Percentiles rank a stretch among this genome's conserved stretches.
phyloP scores from a whole-genome alignment of 1,140 invertebrate species.

The Antheraea pernyi region DNA sequence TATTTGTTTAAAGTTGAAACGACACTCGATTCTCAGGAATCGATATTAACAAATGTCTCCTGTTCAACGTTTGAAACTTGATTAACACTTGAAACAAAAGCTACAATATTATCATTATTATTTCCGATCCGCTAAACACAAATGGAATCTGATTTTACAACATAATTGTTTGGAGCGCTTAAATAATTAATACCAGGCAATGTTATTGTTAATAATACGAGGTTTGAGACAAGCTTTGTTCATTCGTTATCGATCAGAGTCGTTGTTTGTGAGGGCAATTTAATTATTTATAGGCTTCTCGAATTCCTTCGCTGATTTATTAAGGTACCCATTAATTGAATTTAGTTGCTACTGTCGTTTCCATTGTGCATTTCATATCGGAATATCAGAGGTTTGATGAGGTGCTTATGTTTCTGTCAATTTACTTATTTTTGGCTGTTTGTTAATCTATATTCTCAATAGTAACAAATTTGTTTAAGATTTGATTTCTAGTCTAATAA shows the following conservation, averaged over 20 bases:
- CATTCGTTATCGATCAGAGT: neutral
- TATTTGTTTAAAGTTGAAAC: no score
- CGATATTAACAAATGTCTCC: neutral
- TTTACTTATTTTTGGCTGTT: neutral
- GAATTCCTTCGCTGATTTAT: neutral
- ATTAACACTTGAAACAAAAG: neutral
- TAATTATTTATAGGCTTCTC: neutral
- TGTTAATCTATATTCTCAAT: neutral
- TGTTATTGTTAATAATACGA: neutral
- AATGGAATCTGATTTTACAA: slow-evolving; percentile 1
- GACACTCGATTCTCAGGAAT: no score
- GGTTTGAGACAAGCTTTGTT: neutral
- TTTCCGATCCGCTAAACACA: neutral
- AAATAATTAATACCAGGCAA: neutral
- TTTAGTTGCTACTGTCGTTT: neutral
- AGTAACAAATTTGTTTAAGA: no score
- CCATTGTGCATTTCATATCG: neutral
- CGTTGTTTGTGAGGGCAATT: neutral
- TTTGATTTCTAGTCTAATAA: no score
- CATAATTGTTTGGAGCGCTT: neutral
- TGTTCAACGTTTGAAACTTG: neutral
- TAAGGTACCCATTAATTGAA: slow-evolving; percentile 1
- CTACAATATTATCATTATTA: neutral
- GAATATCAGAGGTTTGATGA: neutral
- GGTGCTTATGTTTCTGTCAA: neutral